A percentile compares a stretch with the other conserved stretches of the same genome.
phyloP scores from a whole-genome alignment of 2,797 vertebrate genomes.

The Rousettus madagascariensis region DNA sequence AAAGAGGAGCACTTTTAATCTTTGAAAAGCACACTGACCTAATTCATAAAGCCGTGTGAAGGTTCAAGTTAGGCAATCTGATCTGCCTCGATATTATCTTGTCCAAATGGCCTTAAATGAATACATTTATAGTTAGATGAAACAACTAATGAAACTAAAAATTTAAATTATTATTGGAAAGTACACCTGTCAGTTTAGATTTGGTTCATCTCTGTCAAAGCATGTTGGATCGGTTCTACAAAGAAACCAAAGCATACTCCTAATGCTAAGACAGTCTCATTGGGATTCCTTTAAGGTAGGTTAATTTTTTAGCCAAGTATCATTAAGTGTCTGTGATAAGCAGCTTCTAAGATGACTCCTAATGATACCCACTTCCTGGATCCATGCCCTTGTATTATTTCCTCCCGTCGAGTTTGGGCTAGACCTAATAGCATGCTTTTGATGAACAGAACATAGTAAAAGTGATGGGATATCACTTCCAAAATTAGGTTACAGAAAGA shows the following conservation, averaged over 20 bases:
- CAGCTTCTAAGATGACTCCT: slow-evolving; percentile 6
- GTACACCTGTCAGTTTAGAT: slow-evolving; percentile 14
- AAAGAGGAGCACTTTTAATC: slow-evolving; percentile 62
- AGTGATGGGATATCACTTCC: not conserved
- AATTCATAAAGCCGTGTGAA: slow-evolving; percentile 29
- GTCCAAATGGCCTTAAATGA: slow-evolving; percentile 55
- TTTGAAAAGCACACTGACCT: slow-evolving; percentile 60
- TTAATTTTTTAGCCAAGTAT: slow-evolving; percentile 31
- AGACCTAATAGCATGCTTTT: not conserved
- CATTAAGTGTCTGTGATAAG: slow-evolving; percentile 28
- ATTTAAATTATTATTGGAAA: slow-evolving; percentile 35
- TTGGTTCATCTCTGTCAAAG: slow-evolving; percentile 1
- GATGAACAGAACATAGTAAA: not conserved
- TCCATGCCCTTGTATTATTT: not conserved
- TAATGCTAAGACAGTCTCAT: not conserved
- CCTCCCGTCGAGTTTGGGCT: not conserved
- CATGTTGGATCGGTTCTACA: slow-evolving; percentile 13
- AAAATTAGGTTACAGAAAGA: not conserved
- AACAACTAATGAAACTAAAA: slow-evolving; percentile 24
- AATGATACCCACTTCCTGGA: not conserved
- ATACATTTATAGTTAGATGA: not conserved
- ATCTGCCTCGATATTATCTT: slow-evolving; percentile 44
- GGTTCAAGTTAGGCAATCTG: not conserved
- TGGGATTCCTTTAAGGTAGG: not conserved
- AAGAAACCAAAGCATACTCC: not conserved